Percentiles rank a stretch among this genome's conserved stretches.
phyloP scores from a whole-genome alignment of 2,888 invertebrate genomes.

The Pristionchus japonicus region DNA sequence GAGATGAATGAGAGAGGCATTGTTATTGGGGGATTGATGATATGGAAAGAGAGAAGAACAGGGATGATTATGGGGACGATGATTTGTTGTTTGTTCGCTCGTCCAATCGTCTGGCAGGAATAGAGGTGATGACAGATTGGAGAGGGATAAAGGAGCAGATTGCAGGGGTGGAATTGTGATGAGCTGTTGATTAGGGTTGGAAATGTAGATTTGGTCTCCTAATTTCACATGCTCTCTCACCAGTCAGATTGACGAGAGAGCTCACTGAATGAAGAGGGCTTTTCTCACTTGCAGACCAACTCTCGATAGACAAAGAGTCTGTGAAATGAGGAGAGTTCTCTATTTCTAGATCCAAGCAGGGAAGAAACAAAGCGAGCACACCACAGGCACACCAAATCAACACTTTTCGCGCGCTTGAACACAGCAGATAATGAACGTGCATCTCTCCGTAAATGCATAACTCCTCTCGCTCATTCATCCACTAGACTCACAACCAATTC shows the following conservation, averaged over 20 bases:
- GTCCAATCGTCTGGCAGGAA: not conserved
- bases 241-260: not conserved
- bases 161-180: not conserved
- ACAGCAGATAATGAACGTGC: not conserved
- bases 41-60: not conserved
- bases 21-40: slow-evolving; percentile 27
- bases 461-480: not conserved
- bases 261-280: too few species aligned
- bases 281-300: too few species aligned
- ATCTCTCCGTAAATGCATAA: not conserved
- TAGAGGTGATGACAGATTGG: not conserved
- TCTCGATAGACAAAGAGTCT: too few species aligned
- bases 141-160: not conserved
- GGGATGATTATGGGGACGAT: slow-evolving; percentile 1
- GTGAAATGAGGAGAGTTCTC: not conserved
- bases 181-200: too few species aligned
- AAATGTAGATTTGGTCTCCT: too few species aligned
- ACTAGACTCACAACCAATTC: not conserved
- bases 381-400: not conserved
- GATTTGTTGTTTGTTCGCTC: not conserved
- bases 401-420: not conserved
- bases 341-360: not conserved
- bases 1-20: not conserved
- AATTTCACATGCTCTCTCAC: too few species aligned
- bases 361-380: not conserved